Evolutionary conservation across 2,888 invertebrate genomes (phyloP), one percentile per base, ranked within the genome.

Genomic region (Sarcophaga variegata): DNA sequence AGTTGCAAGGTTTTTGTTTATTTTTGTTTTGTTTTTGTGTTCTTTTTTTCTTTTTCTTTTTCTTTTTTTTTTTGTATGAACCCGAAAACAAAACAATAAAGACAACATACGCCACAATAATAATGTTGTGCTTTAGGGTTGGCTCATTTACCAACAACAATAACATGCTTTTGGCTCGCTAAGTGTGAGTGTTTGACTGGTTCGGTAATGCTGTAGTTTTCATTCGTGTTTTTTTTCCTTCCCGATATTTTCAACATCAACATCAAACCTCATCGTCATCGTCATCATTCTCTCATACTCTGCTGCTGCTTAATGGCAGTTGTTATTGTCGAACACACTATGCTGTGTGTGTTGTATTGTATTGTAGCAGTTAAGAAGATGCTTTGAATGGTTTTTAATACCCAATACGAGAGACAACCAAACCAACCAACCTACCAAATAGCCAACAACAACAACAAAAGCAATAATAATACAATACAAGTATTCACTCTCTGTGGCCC

Each of bases 101-200:
- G 6, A 25, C 60, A 60, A 45, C 63, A 81, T 37, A 75, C 1
- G 25, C 69, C 66, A 59, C 17, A 86, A 80, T 83, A 83, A 81
- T 71, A 66, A 78, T 76, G 81, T 79, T 87, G 59, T 71, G 87
- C 76, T 87, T 87, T 84, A 79, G 87, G 84, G 84, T 81, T 84
- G 79, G 78, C 67, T 64, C 76, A 72, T n/a, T 54, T 69, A 79
- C 74, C 59, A 79, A 74, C 79, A 76, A 54, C 54, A 74, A 22
- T 37, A 37, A 47, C 20, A 63, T 63, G 71, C 62, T 54, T 20
- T 63, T 63, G 37, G 74, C 45, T 74, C 27, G 66, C 54, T 64
- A 27, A 66, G 49, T 54, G 49, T 54, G 64, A 66, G 54, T 49
- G 45, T 17, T 37, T 64, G 74, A 47, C 60, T 67, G 74, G 70